These are phyloP conservation scores for Zaprionus davidi DNA, from an alignment of 1,140 invertebrate genomes.

Conservation along the genomic window DNA sequence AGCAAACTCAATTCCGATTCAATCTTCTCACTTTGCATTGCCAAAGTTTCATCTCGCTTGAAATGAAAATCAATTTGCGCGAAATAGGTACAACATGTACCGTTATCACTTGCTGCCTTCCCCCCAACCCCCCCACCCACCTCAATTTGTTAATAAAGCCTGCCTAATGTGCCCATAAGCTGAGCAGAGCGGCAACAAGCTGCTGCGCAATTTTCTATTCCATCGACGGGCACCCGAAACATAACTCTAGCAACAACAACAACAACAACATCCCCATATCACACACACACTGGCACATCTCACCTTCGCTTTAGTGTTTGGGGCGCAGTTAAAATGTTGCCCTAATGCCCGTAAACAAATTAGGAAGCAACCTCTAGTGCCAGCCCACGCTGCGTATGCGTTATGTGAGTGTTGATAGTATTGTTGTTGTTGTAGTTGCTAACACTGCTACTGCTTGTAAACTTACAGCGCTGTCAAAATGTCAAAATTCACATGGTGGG, in stretches of 20 bases:
- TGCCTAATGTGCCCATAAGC: not conserved
- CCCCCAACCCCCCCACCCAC: no score
- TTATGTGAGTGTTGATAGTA: slow-evolving; percentile 51
- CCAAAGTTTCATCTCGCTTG: not conserved
- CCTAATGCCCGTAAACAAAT: slow-evolving; percentile 65
- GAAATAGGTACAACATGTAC: not conserved
- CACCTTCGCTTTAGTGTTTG: slow-evolving; percentile 37
- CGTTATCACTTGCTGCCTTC: not conserved
- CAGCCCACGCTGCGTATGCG: slow-evolving; percentile 60
- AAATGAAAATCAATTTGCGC: not conserved
- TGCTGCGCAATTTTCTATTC: not conserved
- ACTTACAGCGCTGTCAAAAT: slow-evolving; percentile 71
- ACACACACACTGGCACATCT: slow-evolving; percentile 9
- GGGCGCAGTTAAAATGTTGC: slow-evolving; percentile 41
- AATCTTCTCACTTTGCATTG: not conserved
- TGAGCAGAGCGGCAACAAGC: slow-evolving; percentile 7
- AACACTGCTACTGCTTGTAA: slow-evolving; percentile 53
- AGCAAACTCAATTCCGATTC: not conserved
- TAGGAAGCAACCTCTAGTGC: slow-evolving; percentile 43
- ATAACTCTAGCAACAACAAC: not conserved
- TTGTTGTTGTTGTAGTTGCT: slow-evolving; percentile 37
- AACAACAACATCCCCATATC: not conserved
- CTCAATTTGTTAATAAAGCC: not conserved
- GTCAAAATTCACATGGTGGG: slow-evolving; percentile 59
- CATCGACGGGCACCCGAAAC: not conserved